Evolutionary conservation across 2,797 vertebrate genomes (phyloP), one percentile per base, ranked within the genome.

Genomic region (Hyperoplus immaculatus): DNA sequence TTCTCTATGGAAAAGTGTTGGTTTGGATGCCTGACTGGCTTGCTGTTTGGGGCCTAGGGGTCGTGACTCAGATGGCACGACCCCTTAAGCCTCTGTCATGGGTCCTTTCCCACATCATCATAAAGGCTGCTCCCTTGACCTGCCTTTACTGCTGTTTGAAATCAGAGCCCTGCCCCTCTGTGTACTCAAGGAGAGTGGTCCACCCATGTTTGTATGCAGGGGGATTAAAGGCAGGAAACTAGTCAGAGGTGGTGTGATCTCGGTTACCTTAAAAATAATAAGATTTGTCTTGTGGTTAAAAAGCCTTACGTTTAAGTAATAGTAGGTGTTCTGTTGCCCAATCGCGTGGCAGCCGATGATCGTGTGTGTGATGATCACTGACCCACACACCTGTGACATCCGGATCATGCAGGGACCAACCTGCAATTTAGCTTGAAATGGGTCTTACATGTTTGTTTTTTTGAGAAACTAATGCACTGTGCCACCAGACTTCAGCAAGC

Each of bases 121-220:
- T 88, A 75, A 91, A 87, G 68, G 55, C 73, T 75, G 84, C 41
- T 77, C 67, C 74, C 72, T 57, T 90, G 88, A 92, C 87, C 90
- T 77, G 64, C 78, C 65, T 55, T 75, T 75, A 54, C 56, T 64
- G 79, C 59, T 41, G 76, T 88, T 88, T 79, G 77, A 90, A 83
- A 88, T 80, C 74, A 42, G 82, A 87, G 63, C 69, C 61, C 39
- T 56, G 62, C 49, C 72, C 42, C 61, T 75, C 56, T 73, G 77
- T 76, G 75, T 69, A 55, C 61, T 63, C 53, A 45, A 62, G 67
- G 6, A 75, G 75, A 72, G 29, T 0, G 57, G 56, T 60, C 58
- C 53, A 29, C 69, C 13, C 50, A 14, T 72, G 77, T 86, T 87
- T 85, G 68, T 77, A 67, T 72, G 47, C 51, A 65, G 29, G n/a